These are phyloP conservation scores for Oscheius sp. DNA, from an alignment of 2,888 invertebrate genomes.

Conservation along the genomic window DNA sequence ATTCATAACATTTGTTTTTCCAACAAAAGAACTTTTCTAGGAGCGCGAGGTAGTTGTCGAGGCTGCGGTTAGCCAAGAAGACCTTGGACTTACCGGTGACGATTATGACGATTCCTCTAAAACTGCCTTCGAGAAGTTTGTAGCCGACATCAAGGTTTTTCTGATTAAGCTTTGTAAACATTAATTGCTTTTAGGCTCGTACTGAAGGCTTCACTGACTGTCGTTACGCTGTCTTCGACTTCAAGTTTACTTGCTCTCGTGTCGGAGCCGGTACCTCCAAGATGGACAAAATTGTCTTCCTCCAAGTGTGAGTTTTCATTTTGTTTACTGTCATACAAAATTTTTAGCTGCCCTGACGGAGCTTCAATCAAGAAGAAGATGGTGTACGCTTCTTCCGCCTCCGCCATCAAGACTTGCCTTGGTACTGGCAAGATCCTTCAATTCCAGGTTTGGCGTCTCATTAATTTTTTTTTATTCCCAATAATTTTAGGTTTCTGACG, in stretches of 20 bases:
- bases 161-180: not conserved
- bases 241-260: conserved; percentile 88
- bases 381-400: conserved; percentile 91
- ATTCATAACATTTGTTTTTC: conserved; percentile 7
- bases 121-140: conserved; percentile 90
- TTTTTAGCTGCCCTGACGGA: conserved; percentile 87
- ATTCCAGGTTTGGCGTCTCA: conserved; percentile 63
- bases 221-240: conserved; percentile 95
- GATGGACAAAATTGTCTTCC: conserved; percentile 96
- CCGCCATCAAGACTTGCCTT: conserved; percentile 95
- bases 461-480: not conserved
- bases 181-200: conserved; percentile 40
- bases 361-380: conserved; percentile 89
- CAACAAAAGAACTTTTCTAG: conserved; percentile 40
- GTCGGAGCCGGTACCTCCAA: conserved; percentile 93
- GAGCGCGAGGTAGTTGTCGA: conserved; percentile 73
- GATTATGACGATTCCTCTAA: conserved; percentile 73
- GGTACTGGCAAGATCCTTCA: conserved; percentile 75
- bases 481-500: conserved; percentile 67
- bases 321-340: not conserved
- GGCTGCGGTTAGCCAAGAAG: conserved; percentile 68
- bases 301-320: conserved; percentile 83
- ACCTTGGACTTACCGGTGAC: conserved; percentile 62
- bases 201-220: conserved; percentile 87
- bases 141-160: conserved; percentile 85